These are phyloP conservation scores for Clitarchus hookeri DNA, from an alignment of 2,888 invertebrate genomes.

Conservation along the genomic window DNA sequence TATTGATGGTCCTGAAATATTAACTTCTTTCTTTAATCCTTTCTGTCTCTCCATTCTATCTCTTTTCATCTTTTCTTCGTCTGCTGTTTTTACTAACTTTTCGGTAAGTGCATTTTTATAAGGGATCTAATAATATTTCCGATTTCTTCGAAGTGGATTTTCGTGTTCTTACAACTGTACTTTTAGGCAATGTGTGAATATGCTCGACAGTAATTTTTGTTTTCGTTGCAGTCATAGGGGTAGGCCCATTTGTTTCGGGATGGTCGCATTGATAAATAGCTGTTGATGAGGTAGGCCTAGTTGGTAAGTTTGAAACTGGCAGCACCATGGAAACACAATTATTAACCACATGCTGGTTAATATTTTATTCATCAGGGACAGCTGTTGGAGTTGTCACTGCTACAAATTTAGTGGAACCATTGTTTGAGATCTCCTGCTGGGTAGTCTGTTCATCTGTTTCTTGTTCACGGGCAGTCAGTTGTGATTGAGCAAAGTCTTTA, in stretches of 20 bases:
- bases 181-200: neutral
- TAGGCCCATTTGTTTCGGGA: neutral
- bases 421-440: neutral
- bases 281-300: neutral
- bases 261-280: neutral
- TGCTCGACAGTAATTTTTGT: neutral
- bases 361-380: neutral
- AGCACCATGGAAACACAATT: neutral
- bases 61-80: neutral
- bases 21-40: neutral
- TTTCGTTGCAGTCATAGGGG: neutral
- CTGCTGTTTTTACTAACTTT: neutral
- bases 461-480: slow-evolving; percentile 8
- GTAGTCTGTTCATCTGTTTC: neutral
- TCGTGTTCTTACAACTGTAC: no score
- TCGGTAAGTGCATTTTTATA: neutral
- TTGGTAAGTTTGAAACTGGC: neutral
- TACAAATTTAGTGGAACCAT: no score
- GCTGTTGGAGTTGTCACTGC: neutral
- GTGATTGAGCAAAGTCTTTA: slow-evolving; percentile 6
- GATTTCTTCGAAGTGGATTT: slow-evolving; percentile 11
- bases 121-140: neutral
- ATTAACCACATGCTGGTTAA: neutral
- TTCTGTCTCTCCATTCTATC: neutral
- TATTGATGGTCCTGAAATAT: slow-evolving; percentile 2